Evolutionary conservation across 2,797 vertebrate genomes (phyloP), one percentile per base, ranked within the genome.

Genomic region (Etheostoma nigrum): DNA sequence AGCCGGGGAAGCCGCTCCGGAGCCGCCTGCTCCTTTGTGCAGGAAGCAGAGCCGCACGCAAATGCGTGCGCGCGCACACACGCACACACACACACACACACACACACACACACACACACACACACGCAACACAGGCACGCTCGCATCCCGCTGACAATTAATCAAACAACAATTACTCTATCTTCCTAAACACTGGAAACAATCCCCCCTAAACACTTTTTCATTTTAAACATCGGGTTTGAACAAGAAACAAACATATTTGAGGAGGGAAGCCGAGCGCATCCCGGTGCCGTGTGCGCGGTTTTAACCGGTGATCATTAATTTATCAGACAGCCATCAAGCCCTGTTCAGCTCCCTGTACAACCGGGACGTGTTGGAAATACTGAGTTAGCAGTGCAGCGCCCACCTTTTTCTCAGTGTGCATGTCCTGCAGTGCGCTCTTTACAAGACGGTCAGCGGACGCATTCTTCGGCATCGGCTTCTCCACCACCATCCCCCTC

Each of bases 371-470:
- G 89, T 93, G 93, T 88, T 33, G 85, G 77, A 86, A 87, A 93
- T 93, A 45, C 86, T 78, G 92, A 93, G 91, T 95, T 91, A 13
- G 52, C 49, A 3, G 55, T 3, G 54, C 92, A 40, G 42, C 14
- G 42, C 14, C 63, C 85, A 96, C 96, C 96, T 95, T 95, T 70
- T 78, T 87, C 79, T 4, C 82, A 1, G 76, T 11, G 58, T 80
- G 92, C 75, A 64, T 72, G 89, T 94, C 92, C 94, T 94, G 89
- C 92, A 88, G 83, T 77, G 91, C 87, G 89, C 89, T 91, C 85
- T 83, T 87, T 6, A 47, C 80, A 65, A 89, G 89, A 80, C 92
- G 84, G 70, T 86, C 89, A 13, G 88, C 76, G 81, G 89, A 79
- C 74, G 78, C 82, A 36, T 62, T 87, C 76, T 69, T 78, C 68